Base-by-base conservation (phyloP, 2,888 invertebrate species). In the Girardia tigrina region DNA sequence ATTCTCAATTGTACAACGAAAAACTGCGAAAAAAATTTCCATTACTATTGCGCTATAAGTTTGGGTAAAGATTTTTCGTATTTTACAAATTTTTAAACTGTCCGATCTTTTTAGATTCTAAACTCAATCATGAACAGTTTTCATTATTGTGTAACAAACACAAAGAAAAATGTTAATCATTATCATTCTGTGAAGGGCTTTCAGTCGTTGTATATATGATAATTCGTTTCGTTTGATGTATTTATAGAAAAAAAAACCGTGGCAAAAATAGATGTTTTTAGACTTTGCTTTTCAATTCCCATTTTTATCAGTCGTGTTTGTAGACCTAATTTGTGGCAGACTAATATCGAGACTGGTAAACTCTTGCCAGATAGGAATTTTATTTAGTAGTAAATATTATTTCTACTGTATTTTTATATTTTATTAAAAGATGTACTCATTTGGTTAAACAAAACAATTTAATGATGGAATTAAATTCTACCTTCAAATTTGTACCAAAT, bases 11-110 rank as follows among this genome's bases (percentile, higher is more conserved):
- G 72, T 29, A 26, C 26, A 26, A 23, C 26, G 6, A 20, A 26
- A 27, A 26, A 26, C 27, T 72, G 72, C 26, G 29, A 26, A 26
- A 72, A 72, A n/a, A 28, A n/a, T n/a, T 72, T 23, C 28, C 72
- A 72, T 26, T 72, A 23, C 20, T 29, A 26, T 26, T 72, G 72
- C 20, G 72, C 72, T n/a, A 16, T 28, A 8, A 14, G 6, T 23
- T 12, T 8, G 16, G 72, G 72, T 72, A 72, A 14, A 8, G 70
- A 14, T 36, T 12, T 12, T 36, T 12, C 8, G 8, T 16, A 36
- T 36, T 36, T 8, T 36, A 8, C 12, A 36, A 12, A 36, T 12
- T 36, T 8, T 36, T 36, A 36, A n/a, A n/a, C n/a, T n/a, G 36
- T 36, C 36, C 8, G 8, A 12, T 8, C 16, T 36, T 36, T 36